Percentiles rank a stretch among this genome's conserved stretches.
Conservation (phyloP, 1,140 invertebrate genomes). For the Mylabris phalerata region DNA sequence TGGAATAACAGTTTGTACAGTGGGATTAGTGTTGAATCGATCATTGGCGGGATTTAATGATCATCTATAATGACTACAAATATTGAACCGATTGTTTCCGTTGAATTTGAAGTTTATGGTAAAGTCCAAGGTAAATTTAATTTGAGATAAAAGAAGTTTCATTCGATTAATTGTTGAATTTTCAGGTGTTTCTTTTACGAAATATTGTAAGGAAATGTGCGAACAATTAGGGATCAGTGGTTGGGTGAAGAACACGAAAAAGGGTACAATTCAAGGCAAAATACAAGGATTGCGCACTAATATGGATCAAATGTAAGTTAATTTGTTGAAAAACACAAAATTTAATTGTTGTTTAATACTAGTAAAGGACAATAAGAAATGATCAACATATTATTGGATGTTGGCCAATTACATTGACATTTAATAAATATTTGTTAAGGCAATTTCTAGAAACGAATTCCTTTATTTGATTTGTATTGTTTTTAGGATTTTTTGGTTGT, state of each 20-base stretch:
- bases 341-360: constrained; percentile 3
- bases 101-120: constrained; percentile 83
- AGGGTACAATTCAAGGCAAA: constrained; percentile 78
- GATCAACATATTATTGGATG: constrained; percentile 1
- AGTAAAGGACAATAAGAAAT: neutral
- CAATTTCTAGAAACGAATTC: constrained; percentile 5
- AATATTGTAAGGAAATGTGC: constrained; percentile 74
- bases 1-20: no score
- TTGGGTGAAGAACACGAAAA: constrained; percentile 88
- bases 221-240: constrained; percentile 65
- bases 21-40: no score
- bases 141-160: constrained; percentile 1
- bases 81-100: constrained; percentile 57
- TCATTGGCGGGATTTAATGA: no score
- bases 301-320: constrained; percentile 77
- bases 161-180: neutral
- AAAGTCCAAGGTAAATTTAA: constrained; percentile 72
- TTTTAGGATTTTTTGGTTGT: constrained; percentile 75
- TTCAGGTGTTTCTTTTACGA: constrained; percentile 77
- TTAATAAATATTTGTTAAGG: constrained; percentile 3
- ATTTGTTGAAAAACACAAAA: neutral
- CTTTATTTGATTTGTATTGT: constrained; percentile 24
- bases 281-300: constrained; percentile 72
- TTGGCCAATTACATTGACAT: constrained; percentile 11
- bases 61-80: neutral